These are phyloP conservation scores for Cantharis rustica DNA, from an alignment of 2,888 invertebrate species.

Conservation along the genomic window DNA sequence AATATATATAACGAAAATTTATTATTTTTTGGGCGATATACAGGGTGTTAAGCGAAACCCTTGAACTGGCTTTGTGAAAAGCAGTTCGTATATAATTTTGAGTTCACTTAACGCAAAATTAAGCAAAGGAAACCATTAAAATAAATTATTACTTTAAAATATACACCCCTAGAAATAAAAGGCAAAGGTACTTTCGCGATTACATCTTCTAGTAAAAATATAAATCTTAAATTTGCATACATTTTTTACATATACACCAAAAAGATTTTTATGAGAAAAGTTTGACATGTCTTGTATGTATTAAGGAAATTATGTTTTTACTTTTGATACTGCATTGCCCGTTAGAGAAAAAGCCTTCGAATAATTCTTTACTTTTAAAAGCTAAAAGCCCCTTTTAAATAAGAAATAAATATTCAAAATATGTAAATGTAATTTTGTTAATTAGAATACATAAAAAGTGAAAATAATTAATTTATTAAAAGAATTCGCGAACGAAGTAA, in stretches of 20 bases:
- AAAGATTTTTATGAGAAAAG: background rate
- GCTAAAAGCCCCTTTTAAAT: background rate
- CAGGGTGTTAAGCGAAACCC: background rate
- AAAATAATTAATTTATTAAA: background rate
- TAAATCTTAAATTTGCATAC: background rate
- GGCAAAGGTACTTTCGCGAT: background rate
- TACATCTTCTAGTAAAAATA: background rate
- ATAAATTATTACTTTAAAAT: background rate
- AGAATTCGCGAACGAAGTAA: background rate
- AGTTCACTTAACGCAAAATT: background rate
- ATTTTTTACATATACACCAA: background rate
- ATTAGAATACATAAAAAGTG: background rate
- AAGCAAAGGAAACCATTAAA: background rate
- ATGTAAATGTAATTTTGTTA: background rate
- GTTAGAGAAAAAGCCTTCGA: background rate
- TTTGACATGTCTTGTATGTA: background rate
- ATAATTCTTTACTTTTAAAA: background rate
- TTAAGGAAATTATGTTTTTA: background rate
- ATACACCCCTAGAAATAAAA: background rate
- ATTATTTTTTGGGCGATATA: background rate
- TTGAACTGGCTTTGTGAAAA: background rate
- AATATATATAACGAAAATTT: background rate
- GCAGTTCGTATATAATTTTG: background rate
- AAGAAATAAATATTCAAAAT: background rate
- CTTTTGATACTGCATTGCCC: background rate